Evolutionary conservation across 2,888 invertebrate species (phyloP).

Genomic region (Drosophila mimica): DNA sequence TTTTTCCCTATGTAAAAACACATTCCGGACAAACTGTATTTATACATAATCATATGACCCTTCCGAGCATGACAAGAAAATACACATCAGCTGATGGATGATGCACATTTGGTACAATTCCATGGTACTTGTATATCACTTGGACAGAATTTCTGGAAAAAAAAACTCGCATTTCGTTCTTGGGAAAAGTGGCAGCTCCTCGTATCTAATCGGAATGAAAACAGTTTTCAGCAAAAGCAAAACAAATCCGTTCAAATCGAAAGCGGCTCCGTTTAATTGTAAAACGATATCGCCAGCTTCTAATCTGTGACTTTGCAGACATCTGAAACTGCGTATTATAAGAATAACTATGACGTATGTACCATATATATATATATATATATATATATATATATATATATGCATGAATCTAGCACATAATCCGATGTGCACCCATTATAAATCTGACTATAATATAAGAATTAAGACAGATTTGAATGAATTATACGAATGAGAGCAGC

Average conservation of each 20-base stretch:
- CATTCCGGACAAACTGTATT: too few relatives aligned
- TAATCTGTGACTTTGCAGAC: not conserved
- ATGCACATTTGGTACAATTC: conserved; percentile 11
- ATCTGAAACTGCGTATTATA: conserved; percentile 17
- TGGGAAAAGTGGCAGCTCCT: conserved; percentile 3
- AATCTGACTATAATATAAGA: not conserved
- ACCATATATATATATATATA: not conserved
- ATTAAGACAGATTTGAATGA: conserved; percentile 8
- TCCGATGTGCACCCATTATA: not conserved
- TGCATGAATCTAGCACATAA: not conserved
- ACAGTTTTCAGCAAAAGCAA: not conserved
- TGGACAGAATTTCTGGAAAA: not conserved
- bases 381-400: too few relatives aligned
- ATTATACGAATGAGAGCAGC: not conserved
- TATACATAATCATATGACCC: not conserved
- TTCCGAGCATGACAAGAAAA: conserved; percentile 9
- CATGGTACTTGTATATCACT: not conserved
- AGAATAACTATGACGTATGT: conserved; percentile 18
- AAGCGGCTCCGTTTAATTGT: conserved; percentile 1
- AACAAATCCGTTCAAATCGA: not conserved
- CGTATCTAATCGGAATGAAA: not conserved
- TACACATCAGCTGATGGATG: not conserved
- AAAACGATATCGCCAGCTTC: not conserved
- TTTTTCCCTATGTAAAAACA: too few relatives aligned
- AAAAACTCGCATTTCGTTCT: not conserved